Evolutionary conservation across 2,113 vertebrate species (phyloP).

Genomic region (Tauraco erythrolophus): DNA sequence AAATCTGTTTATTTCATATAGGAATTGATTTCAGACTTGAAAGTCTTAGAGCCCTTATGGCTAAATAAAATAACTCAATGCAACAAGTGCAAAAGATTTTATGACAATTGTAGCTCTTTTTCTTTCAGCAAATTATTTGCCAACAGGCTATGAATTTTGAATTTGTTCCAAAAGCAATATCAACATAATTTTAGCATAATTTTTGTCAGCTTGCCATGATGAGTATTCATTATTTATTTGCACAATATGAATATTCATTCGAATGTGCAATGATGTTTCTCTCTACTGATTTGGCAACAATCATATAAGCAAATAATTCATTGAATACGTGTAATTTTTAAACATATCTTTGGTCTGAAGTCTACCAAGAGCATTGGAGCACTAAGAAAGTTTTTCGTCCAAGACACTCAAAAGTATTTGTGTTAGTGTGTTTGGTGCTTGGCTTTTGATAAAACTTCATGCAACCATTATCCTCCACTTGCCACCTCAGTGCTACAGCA

Average conservation of each 20-base stretch:
- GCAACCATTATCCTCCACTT: not conserved
- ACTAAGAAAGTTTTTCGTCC: not conserved
- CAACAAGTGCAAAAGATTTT: not conserved
- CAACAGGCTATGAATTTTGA: conserved; percentile 39
- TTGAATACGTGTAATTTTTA: not conserved
- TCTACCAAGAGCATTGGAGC: not conserved
- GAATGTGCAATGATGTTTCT: conserved; percentile 36
- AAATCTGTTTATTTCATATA: conserved; percentile 13
- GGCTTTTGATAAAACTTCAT: not conserved
- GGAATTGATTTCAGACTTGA: not conserved
- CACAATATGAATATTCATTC: conserved; percentile 24
- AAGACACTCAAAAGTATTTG: not conserved
- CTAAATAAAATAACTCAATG: not conserved
- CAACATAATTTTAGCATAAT: conserved; percentile 50
- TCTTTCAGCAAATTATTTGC: conserved; percentile 7
- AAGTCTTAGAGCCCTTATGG: not conserved
- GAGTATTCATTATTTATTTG: conserved; percentile 49
- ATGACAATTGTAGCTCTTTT: conserved; percentile 20
- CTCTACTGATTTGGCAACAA: conserved; percentile 37
- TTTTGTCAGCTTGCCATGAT: conserved; percentile 21
- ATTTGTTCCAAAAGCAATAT: conserved; percentile 30
- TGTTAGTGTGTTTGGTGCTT: not conserved
- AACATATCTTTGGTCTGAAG: conserved; percentile 1
- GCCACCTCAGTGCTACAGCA: not conserved
- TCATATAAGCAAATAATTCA: conserved; percentile 4